phyloP scores from a whole-genome alignment of 2,888 invertebrate genomes.

The Argyresthia albistria region DNA sequence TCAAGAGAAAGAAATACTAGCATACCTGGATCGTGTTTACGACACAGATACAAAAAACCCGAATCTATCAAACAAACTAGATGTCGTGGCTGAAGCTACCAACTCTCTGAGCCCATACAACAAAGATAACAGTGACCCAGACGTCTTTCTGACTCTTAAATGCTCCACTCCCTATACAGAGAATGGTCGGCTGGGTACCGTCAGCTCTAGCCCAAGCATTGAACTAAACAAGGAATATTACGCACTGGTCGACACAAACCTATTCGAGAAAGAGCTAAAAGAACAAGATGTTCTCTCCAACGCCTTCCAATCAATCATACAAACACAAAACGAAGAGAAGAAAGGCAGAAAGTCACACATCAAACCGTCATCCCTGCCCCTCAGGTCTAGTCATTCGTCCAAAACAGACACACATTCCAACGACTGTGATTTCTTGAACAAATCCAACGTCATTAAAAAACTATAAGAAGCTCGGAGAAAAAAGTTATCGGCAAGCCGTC shows the following conservation, averaged over 20 bases:
- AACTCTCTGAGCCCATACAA: background rate
- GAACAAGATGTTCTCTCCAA: conserved; percentile 67
- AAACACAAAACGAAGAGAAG: conserved; percentile 33
- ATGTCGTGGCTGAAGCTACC: no score
- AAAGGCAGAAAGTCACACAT: conserved; percentile 25
- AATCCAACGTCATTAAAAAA: conserved; percentile 7
- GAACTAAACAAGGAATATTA: conserved; percentile 56
- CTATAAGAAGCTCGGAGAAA: conserved; percentile 1
- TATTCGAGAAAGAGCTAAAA: conserved; percentile 61
- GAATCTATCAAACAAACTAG: background rate
- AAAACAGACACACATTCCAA: no score
- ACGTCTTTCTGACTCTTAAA: conserved; percentile 60
- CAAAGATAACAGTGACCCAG: conserved; percentile 32
- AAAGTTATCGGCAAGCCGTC: conserved; percentile 15
- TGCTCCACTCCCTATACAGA: conserved; percentile 47
- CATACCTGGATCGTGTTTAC: conserved; percentile 38
- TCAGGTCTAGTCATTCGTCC: conserved; percentile 51
- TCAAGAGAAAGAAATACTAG: conserved; percentile 61
- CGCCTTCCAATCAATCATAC: conserved; percentile 61
- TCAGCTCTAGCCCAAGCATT: conserved; percentile 48
- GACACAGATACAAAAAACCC: background rate
- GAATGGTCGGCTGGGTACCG: conserved; percentile 28
- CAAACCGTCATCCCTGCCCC: conserved; percentile 48
- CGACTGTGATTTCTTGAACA: conserved; percentile 19
- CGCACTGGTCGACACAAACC: conserved; percentile 43